A percentile compares a stretch with the other conserved stretches of the same genome.
Conservation (phyloP, 2,797 vertebrate genomes). For the Vireo griseus region DNA sequence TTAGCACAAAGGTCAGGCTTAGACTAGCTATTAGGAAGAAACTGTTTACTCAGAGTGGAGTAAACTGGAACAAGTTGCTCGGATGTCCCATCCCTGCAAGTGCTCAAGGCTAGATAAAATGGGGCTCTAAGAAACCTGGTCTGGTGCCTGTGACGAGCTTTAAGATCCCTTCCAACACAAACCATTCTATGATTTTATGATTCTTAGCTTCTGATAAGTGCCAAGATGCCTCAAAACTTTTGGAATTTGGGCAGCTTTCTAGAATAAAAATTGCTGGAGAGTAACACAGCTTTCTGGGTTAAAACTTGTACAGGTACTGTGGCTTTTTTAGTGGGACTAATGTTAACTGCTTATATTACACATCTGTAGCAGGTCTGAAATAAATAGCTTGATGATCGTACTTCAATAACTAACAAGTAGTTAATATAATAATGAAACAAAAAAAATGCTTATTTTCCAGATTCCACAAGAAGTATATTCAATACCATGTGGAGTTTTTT, state of each 20-base stretch:
- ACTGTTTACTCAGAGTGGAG: background rate
- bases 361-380: background rate
- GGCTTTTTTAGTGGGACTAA: background rate
- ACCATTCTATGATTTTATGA: background rate
- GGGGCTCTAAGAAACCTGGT: background rate
- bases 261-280: background rate
- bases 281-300: background rate
- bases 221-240: background rate
- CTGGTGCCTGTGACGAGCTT: rapidly evolving
- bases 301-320: background rate
- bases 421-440: background rate
- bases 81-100: background rate
- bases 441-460: background rate
- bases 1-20: background rate
- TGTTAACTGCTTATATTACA: background rate
- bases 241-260: background rate
- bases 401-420: background rate
- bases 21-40: background rate
- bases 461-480: background rate
- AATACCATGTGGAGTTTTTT: rapidly evolving
- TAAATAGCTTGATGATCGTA: background rate
- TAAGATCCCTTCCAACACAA: background rate
- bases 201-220: background rate
- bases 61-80: background rate
- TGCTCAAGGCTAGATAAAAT: background rate